Conservation (phyloP, 2,888 invertebrate species). For the Leptura quadrifasciata region DNA sequence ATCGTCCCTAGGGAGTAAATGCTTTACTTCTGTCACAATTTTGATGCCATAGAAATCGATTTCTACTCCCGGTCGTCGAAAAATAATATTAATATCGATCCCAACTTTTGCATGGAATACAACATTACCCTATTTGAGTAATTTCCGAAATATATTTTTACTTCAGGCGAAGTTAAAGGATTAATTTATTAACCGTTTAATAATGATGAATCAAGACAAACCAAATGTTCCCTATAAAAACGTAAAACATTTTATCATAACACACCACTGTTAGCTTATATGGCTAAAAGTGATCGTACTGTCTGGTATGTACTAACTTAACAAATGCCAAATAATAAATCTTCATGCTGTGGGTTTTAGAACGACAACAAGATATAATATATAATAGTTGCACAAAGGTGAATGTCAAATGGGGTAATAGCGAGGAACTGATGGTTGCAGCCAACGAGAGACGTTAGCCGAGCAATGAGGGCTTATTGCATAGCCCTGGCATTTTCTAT, state of each 20-base stretch:
- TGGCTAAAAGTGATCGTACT: not conserved
- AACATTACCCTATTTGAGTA: too few species aligned
- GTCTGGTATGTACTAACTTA: constrained; percentile 14
- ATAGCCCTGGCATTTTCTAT: constrained; percentile 37
- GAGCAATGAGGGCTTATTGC: constrained; percentile 17
- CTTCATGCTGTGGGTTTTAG: constrained; percentile 9
- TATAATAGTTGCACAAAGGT: constrained; percentile 31
- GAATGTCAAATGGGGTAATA: constrained; percentile 29
- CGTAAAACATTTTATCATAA: not conserved
- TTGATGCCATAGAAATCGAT: too few species aligned
- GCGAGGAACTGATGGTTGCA: constrained; percentile 29
- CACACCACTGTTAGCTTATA: not conserved
- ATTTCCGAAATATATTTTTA: too few species aligned
- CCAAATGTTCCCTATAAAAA: not conserved
- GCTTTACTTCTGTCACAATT: too few species aligned
- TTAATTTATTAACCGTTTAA: too few species aligned
- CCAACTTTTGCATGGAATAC: too few species aligned
- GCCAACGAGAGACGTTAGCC: not conserved
- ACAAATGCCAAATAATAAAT: constrained; percentile 22
- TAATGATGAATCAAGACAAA: not conserved
- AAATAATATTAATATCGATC: too few species aligned
- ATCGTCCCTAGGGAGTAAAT: too few species aligned
- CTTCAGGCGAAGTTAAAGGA: too few species aligned
- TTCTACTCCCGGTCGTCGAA: too few species aligned
- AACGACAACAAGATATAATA: constrained; percentile 29